Base-by-base conservation (phyloP, 2,888 invertebrate genomes). In the Liopterus haemorrhoidalis region DNA sequence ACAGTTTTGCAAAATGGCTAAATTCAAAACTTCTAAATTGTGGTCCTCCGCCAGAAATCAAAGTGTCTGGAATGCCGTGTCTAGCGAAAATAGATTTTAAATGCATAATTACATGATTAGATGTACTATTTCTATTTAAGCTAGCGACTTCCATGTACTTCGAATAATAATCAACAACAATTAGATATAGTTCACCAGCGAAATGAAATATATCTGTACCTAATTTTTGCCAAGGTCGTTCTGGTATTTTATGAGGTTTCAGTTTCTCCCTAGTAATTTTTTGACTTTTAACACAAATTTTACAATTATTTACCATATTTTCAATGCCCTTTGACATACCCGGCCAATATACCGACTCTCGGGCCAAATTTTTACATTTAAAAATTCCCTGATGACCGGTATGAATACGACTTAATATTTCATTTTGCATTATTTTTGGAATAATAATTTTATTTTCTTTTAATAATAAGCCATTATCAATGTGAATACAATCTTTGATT, bases 41-140 rank as follows among this genome's bases (percentile, higher is more conserved):
- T 4, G 50, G 49, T 21, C 52, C 55, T 45, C 56, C 56, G 43
- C 57, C 57, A 6, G 53, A 49, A 40, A 53, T 44, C 8, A 57
- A 50, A 20, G 51, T 46, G 21, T 58, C 54, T 6, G 55, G 52
- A 14, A 54, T 49, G 15, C 55, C 57, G 46, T 50, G 52, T 43
- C 54, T 43, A 12, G 51, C 28, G 46, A 59, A 59, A 3, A 54
- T 18, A n/a, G 33, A 31, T 48, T 54, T 49, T 22, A 51, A n/a
- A 46, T 50, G 52, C 25, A 22, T 27, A 14, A 54, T 50, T 19
- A 56, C 42, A 18, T 35, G 27, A 8, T 5, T 12, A n/a, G n/a
- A n/a, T 38, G 46, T 48, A 11, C 46, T 41, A 33, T 49, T 44
- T 18, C 24, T 36, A 12, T 15, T 8, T 5, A 54, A 19, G 8